Percentiles rank a stretch among this genome's conserved stretches.
phyloP scores from a whole-genome alignment of 2,797 vertebrate species.

The Sparus aurata region DNA sequence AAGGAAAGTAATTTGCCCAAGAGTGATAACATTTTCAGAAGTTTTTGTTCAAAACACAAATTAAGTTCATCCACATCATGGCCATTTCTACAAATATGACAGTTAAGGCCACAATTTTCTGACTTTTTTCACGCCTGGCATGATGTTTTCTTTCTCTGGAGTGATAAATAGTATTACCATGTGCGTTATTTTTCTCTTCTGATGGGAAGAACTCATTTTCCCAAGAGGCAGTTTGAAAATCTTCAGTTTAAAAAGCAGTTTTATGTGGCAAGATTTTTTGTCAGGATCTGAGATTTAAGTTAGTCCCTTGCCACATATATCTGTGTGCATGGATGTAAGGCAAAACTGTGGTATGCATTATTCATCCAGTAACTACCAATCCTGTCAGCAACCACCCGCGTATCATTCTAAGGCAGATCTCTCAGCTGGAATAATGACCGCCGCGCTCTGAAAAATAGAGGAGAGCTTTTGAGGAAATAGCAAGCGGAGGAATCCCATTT shows the following conservation, averaged over 20 bases:
- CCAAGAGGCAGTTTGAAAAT: background rate
- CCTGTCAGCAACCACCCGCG: slow-evolving; percentile 12
- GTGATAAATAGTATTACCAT: background rate
- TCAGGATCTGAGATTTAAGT: background rate
- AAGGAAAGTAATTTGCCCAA: slow-evolving; percentile 26
- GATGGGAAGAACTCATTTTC: background rate
- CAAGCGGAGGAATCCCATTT: slow-evolving; percentile 71
- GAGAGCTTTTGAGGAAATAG: slow-evolving; percentile 66
- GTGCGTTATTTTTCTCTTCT: background rate
- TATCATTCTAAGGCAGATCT: slow-evolving; percentile 26
- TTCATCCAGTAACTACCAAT: slow-evolving; percentile 30
- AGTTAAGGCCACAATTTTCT: background rate
- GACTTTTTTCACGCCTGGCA: background rate
- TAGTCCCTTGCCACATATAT: background rate
- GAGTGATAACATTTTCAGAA: background rate
- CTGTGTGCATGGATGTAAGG: background rate
- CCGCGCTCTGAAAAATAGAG: slow-evolving; percentile 34
- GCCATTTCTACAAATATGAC: background rate
- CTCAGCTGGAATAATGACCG: slow-evolving; percentile 55
- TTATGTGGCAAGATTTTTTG: background rate
- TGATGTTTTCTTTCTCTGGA: background rate
- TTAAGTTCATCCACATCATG: background rate
- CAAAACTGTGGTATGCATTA: slow-evolving; percentile 31
- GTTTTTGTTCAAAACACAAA: slow-evolving; percentile 19
- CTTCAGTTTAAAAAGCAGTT: background rate